These are phyloP conservation scores for Neocloeon triangulifer DNA, from an alignment of 1,140 invertebrate genomes.

Conservation along the genomic window DNA sequence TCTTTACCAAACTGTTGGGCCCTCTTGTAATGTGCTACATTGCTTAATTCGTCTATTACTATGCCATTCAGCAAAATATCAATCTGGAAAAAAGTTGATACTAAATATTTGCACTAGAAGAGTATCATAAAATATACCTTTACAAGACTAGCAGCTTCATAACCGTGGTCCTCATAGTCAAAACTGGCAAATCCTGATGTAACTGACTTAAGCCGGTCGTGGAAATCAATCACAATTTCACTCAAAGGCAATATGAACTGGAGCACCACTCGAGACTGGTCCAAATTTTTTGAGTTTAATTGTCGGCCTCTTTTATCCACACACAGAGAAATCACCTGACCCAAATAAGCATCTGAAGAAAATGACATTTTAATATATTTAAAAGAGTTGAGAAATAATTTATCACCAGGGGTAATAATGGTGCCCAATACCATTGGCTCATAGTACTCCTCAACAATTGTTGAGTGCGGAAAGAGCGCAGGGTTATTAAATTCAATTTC, in stretches of 20 bases:
- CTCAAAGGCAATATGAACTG: slow-evolving; percentile 68
- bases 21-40: slow-evolving; percentile 51
- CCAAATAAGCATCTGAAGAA: slow-evolving; percentile 36
- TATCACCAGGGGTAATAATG: slow-evolving; percentile 56
- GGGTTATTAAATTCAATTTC: slow-evolving; percentile 70
- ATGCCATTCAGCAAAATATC: slow-evolving; percentile 60
- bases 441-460: slow-evolving; percentile 44
- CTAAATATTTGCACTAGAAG: not conserved
- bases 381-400: slow-evolving; percentile 4
- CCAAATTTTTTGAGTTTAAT: slow-evolving; percentile 50
- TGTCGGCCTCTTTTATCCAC: slow-evolving; percentile 57
- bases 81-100: slow-evolving; percentile 28
- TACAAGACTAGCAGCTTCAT: slow-evolving; percentile 40
- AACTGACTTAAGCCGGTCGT: slow-evolving; percentile 72
- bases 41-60: slow-evolving; percentile 66
- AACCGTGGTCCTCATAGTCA: slow-evolving; percentile 87
- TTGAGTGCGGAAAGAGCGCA: slow-evolving; percentile 41
- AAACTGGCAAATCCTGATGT: slow-evolving; percentile 93
- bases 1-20: slow-evolving; percentile 38
- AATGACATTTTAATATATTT: slow-evolving; percentile 7
- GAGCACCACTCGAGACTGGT: slow-evolving; percentile 56
- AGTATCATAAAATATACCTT: slow-evolving; percentile 29
- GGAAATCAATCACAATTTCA: slow-evolving; percentile 89
- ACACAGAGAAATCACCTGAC: slow-evolving; percentile 45
- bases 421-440: slow-evolving; percentile 81